A percentile compares a stretch with the other conserved stretches of the same genome.
phyloP scores from a whole-genome alignment of 2,888 invertebrate species.

The Drosophila fulvimacula region DNA sequence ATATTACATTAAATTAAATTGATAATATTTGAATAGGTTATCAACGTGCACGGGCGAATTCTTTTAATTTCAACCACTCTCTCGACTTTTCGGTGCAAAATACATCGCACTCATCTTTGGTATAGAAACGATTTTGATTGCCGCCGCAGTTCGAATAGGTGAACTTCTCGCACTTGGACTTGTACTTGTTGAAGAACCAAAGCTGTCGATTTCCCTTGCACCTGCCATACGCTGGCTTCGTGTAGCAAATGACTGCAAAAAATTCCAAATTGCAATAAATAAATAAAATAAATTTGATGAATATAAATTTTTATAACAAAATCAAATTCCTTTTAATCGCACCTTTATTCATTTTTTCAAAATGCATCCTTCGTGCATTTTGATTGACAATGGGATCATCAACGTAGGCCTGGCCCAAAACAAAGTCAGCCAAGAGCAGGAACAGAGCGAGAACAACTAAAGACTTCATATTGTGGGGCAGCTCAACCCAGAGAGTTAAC shows the following conservation, averaged over 20 bases:
- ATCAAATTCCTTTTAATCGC: neutral
- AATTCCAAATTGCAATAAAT: too few species aligned
- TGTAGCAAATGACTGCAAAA: constrained; percentile 3
- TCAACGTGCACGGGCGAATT: rapidly evolving
- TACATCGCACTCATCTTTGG: constrained; percentile 5
- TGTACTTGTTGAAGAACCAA: constrained; percentile 10
- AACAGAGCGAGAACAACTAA: neutral
- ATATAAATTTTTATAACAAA: too few species aligned
- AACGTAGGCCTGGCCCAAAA: neutral
- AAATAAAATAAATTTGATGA: too few species aligned
- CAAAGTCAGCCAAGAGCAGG: neutral
- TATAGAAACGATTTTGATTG: constrained; percentile 14
- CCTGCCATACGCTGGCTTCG: neutral
- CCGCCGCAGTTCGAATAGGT: constrained; percentile 14
- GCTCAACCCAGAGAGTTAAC: neutral
- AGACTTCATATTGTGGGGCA: neutral
- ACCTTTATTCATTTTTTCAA: neutral
- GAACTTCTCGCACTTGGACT: constrained; percentile 7
- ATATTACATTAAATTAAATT: neutral
- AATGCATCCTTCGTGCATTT: neutral
- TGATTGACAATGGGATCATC: neutral
- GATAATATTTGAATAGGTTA: neutral
- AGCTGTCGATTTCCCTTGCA: neutral
- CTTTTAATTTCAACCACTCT: neutral
- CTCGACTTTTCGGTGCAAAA: neutral